Evolutionary conservation across 2,888 invertebrate species (phyloP), one percentile per base, ranked within the genome.

Genomic region (Masnerella sp.): DNA sequence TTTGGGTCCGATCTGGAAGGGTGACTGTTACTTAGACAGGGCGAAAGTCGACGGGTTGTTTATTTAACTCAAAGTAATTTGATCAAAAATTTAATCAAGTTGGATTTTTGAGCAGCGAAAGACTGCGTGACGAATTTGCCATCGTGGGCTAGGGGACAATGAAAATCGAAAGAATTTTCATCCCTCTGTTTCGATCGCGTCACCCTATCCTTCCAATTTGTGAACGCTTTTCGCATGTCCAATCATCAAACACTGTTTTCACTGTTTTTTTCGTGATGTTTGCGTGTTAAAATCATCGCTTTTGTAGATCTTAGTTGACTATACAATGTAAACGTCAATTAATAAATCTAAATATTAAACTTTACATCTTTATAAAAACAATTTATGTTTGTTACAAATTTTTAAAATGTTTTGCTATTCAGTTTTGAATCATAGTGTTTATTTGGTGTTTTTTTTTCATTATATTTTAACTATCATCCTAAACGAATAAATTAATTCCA

Each of bases 81-180:
- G 86, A 87, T 85, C 83, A 84, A 87, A 87, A 87, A 87, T 87
- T 87, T 87, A 87, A 87, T 87, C 87, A 87, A 86, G 83, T 83
- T 78, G 85, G 79, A 84, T 84, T 87, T 87, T 87, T 87, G 81
- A 86, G 78, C 83, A 77, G 79, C 79, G 78, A 77, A 77, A 42
- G 77, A 77, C 80, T 81, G 84, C 83, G 83, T 82, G 80, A 79
- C 85, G 82, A 87, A 87, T 86, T 81, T 79, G 81, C 81, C 77
- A 82, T 80, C 81, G 74, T 73, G 74, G 61, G 43, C 40, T 15
- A 59, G 72, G 77, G 68, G 73, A 80, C 82, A 84, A 83, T 86
- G 83, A 86, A 86, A 86, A 80, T 82, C 77, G 75, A 79, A 83
- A 82, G 82, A 82, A 79, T 79, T 78, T 73, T 73, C 64, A 32